Evolutionary conservation across 1,140 invertebrate species (phyloP).

Genomic region (Pogonomyrmex californicus): DNA sequence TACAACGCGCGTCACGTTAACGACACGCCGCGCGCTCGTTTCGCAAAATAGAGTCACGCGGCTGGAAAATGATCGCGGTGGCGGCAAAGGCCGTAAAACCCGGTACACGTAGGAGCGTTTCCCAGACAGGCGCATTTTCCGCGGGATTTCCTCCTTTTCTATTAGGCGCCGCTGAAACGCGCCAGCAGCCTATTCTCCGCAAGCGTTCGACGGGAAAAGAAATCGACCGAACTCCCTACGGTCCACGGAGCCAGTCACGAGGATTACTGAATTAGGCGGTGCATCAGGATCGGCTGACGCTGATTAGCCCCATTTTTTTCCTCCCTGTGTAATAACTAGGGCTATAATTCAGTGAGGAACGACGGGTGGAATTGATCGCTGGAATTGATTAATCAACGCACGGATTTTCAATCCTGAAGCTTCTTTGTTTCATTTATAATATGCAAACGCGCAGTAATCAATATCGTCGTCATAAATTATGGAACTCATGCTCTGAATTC

Average conservation of each 20-base stretch:
- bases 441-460: conserved; percentile 20
- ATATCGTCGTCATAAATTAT: conserved; percentile 17
- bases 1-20: conserved; percentile 53
- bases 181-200: conserved; percentile 27
- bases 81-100: conserved; percentile 42
- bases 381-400: conserved; percentile 35
- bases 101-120: background rate
- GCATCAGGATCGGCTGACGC: conserved; percentile 38
- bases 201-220: conserved; percentile 56
- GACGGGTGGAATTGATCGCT: background rate
- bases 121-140: conserved; percentile 46
- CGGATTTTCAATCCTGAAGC: conserved; percentile 1
- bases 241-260: conserved; percentile 21
- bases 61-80: conserved; percentile 68
- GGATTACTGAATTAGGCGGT: background rate
- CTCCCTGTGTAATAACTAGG: conserved; percentile 26
- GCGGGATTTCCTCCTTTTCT: conserved; percentile 46
- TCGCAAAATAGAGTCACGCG: conserved; percentile 68
- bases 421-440: conserved; percentile 35
- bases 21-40: conserved; percentile 65
- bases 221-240: conserved; percentile 36
- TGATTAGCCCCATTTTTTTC: conserved; percentile 42
- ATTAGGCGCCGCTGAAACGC: conserved; percentile 24
- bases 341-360: conserved; percentile 33
- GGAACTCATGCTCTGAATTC: background rate